Evolutionary conservation across 2,113 vertebrate genomes (phyloP), one percentile per base, ranked within the genome.

Genomic region (Limnothrissa miodon): DNA sequence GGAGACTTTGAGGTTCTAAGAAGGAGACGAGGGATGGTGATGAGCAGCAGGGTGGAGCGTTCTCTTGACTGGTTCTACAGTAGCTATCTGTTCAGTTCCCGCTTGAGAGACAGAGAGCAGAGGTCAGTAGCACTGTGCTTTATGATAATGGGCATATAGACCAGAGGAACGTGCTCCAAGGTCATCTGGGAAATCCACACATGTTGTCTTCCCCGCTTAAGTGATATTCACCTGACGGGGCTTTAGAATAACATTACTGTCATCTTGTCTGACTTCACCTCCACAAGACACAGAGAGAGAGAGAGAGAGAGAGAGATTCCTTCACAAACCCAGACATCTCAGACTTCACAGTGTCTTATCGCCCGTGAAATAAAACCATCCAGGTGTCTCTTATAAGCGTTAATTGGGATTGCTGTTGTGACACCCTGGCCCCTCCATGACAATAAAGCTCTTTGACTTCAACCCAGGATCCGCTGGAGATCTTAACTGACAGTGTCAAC

Each of bases 191-290:
- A 74, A 74, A 33, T 15, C 9, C 66, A 15, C 66, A 10, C 66
- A 74, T 36, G 15, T 8, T 25, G 25, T 21, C 25, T 53, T 56
- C 23, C 29, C 51, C 10, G 80, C 46, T 56, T 17, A 51, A 39
- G 15, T 36, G 66, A 33, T 74, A 36, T 74, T 74, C 66, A 74
- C 33, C 25, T 74, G 66, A 74, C 5, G 29, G 66, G 66, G 10
- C 66, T 74, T 36, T 33, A 74, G 66, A 36, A 74, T 74, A 74
- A 33, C 66, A 74, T 74, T 74, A 74, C 66, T 74, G 66, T 74
- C 66, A 74, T 36, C 66, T 17, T 15, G 25, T 74, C 66, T 74
- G 11, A 74, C 17, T 74, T 74, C 13, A 36, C 66, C 29, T 74
- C 10, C 66, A 74, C 66, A 74, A 15, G 1, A 25, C 59, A 74